Conservation (phyloP, 23 tunicate genomes). For the Trididemnum nubilum region DNA sequence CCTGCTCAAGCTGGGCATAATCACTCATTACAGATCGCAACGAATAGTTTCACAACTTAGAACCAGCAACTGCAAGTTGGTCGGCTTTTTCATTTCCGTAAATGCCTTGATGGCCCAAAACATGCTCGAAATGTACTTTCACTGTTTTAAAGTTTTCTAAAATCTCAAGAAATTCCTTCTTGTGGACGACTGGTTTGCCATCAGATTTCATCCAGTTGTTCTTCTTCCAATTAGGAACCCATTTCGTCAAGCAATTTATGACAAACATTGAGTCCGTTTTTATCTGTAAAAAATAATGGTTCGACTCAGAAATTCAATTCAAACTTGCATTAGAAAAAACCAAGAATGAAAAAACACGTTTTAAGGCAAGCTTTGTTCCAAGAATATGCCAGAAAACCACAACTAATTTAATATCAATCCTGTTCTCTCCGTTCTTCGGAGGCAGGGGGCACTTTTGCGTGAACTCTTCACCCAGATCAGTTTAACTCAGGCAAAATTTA, state of each 20-base stretch:
- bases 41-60: neutral
- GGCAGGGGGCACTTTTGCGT: too few species aligned
- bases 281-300: constrained; percentile 33
- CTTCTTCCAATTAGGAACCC: constrained; percentile 68
- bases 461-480: too few species aligned
- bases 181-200: constrained; percentile 83
- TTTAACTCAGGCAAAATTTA: too few species aligned
- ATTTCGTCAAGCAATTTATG: constrained; percentile 75
- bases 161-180: constrained; percentile 55
- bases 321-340: neutral
- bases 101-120: constrained; percentile 64
- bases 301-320: too few species aligned
- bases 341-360: neutral
- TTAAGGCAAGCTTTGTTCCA: too few species aligned
- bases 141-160: constrained; percentile 63
- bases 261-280: constrained; percentile 85
- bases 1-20: too few species aligned
- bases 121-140: constrained; percentile 78
- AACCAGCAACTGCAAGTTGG: constrained; percentile 75
- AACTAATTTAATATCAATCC: too few species aligned
- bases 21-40: neutral
- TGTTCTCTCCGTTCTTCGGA: too few species aligned
- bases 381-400: too few species aligned
- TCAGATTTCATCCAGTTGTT: constrained; percentile 74
- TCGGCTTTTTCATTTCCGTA: constrained; percentile 95